phyloP scores from a whole-genome alignment of 2,797 vertebrate species.

The Ciconia nigra region DNA sequence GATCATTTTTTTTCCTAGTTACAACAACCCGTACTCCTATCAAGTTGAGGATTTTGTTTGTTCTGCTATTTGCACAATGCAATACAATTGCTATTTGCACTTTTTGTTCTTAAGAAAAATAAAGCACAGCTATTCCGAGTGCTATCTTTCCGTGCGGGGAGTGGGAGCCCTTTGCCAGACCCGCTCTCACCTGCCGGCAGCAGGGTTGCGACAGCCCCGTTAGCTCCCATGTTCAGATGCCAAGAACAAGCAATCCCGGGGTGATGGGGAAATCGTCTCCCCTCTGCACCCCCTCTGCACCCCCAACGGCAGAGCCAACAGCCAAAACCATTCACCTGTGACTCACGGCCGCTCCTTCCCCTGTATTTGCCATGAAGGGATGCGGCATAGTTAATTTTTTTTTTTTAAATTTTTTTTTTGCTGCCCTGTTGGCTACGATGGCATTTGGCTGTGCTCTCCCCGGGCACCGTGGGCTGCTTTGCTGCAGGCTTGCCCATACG shows the following conservation, averaged over 20 bases:
- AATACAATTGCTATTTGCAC: slow-evolving; percentile 8
- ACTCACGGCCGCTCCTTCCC: neutral
- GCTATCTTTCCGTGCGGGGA: neutral
- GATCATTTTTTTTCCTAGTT: slow-evolving; percentile 62
- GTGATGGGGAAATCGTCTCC: neutral
- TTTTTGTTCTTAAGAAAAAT: neutral
- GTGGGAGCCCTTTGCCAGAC: neutral
- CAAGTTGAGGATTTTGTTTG: slow-evolving; percentile 53
- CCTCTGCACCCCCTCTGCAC: neutral
- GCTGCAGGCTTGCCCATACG: neutral
- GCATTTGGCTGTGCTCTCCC: neutral
- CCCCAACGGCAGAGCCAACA: neutral
- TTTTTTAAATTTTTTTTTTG: too few species aligned
- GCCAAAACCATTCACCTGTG: neutral
- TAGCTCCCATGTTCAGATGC: fast-evolving
- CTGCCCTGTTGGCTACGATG: fast-evolving
- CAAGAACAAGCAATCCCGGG: neutral
- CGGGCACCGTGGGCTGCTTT: neutral
- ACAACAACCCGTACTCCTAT: slow-evolving; percentile 49
- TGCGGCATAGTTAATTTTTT: fast-evolving
- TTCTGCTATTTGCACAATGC: slow-evolving; percentile 48
- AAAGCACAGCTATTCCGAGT: fast-evolving
- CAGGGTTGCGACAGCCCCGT: fast-evolving
- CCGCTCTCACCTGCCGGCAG: neutral
- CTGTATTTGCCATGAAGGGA: neutral